Conservation (phyloP, 2,797 vertebrate species). For the Pogoniulus pusillus region DNA sequence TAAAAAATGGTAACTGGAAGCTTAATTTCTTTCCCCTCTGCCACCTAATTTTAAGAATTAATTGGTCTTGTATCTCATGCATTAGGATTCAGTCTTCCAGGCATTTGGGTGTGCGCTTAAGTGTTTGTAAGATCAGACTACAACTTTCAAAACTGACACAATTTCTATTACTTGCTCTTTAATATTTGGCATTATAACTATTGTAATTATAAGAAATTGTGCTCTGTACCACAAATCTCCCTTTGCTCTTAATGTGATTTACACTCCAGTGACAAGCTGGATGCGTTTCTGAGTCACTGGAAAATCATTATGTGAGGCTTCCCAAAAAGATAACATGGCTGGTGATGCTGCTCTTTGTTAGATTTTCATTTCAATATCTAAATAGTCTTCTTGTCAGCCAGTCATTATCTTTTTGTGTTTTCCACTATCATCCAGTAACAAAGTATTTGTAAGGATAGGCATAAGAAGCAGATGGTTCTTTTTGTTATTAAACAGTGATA, state of each 20-base stretch:
- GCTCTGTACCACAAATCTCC: neutral
- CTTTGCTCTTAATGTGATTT: neutral
- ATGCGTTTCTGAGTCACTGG: conserved; percentile 70
- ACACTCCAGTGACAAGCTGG: conserved; percentile 21
- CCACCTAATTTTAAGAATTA: neutral
- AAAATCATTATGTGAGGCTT: conserved; percentile 53
- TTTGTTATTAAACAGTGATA: conserved; percentile 39
- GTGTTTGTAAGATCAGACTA: neutral
- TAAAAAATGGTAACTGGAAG: neutral
- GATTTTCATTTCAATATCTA: conserved; percentile 52
- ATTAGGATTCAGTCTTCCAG: neutral
- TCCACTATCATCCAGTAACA: neutral
- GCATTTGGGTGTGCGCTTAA: neutral
- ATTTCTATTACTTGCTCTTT: conserved; percentile 20
- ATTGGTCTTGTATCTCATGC: neutral
- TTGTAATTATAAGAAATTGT: conserved; percentile 19
- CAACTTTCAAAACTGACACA: neutral
- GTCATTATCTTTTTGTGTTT: conserved; percentile 40
- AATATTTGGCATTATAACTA: conserved; percentile 25
- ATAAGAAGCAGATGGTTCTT: conserved; percentile 31
- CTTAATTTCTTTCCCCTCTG: neutral
- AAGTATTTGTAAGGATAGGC: conserved; percentile 23
- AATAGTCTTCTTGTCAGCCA: neutral
- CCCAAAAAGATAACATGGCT: conserved; percentile 68
- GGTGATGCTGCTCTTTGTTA: conserved; percentile 38